Evolutionary conservation across 2,113 vertebrate species (phyloP), one percentile per base, ranked within the genome.

Genomic region (Hyperoodon ampullatus): DNA sequence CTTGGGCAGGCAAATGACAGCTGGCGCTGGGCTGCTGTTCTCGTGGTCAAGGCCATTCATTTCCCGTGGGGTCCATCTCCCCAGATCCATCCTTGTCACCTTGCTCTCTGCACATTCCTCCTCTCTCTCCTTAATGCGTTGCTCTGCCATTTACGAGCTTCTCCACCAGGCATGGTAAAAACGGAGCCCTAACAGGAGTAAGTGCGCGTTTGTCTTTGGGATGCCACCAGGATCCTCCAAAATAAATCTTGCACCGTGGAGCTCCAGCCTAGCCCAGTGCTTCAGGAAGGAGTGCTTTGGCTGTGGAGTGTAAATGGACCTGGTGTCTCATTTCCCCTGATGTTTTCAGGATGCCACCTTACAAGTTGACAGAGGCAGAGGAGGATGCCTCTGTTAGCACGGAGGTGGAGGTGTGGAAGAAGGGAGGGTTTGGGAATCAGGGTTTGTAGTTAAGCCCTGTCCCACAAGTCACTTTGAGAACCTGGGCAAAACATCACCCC

Each of bases 1-100:
- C 83, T 93, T 30, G 19, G 15, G 60, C 11, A 18, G 77, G 90
- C 90, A 93, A 74, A 92, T 70, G 89, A 80, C 83, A 91, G 82
- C 74, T 72, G 0, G 21, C 5, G 2, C 24, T 74, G 83, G 47
- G 72, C 47, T 8, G 33, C 77, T 42, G 28, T 78, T 94, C 90
- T 90, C 7, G 4, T 16, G 15, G 60, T 75, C 50, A 88, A 92
- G 82, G 28, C 92, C 47, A 1, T 84, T 87, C 21, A 5, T 35
- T 91, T 94, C 93, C 50, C 0, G 3, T 44, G 58, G 18, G 61
- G 8, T 63, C 68, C 72, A 15, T 60, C 84, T 95, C 35, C 83
- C 58, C 19, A 3, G 23, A 92, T 58, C 44, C 47, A 8, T 60
- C 33, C 44, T 94, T 23, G 16, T 35, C 50, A 66, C 71, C 60